A percentile compares a stretch with the other conserved stretches of the same genome.
phyloP scores from a whole-genome alignment of 2,113 vertebrate species.

The Takifugu bimaculatus region DNA sequence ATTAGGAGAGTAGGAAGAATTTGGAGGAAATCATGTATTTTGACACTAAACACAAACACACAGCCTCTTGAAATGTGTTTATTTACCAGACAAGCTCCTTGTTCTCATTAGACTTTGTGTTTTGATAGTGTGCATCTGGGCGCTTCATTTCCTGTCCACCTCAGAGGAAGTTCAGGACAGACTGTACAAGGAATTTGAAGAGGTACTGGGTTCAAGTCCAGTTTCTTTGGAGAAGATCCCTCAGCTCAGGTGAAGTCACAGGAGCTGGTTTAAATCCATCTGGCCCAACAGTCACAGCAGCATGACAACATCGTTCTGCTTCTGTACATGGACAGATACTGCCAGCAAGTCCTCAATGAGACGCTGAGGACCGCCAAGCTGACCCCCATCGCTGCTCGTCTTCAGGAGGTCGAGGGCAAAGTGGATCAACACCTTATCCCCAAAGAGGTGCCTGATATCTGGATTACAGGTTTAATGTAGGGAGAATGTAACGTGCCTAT shows the following conservation, averaged over 20 bases:
- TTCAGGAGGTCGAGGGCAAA: conserved; percentile 91
- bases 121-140: conserved; percentile 90
- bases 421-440: conserved; percentile 87
- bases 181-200: conserved; percentile 81
- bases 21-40: too few species aligned
- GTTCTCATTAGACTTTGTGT: conserved; percentile 5
- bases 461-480: not conserved
- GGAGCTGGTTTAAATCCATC: too few species aligned
- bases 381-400: conserved; percentile 86
- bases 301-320: not conserved
- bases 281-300: not conserved
- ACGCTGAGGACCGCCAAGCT: conserved; percentile 90
- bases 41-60: too few species aligned
- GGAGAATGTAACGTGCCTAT: too few species aligned
- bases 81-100: too few species aligned
- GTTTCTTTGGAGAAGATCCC: conserved; percentile 86
- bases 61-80: too few species aligned
- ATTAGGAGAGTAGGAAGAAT: too few species aligned
- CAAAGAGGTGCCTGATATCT: conserved; percentile 81
- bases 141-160: conserved; percentile 87
- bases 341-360: conserved; percentile 89
- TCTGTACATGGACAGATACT: conserved; percentile 79
- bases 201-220: conserved; percentile 82
- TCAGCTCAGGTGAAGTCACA: conserved; percentile 80
- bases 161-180: conserved; percentile 88